Base-by-base conservation (phyloP, 2,888 invertebrate genomes). In the Liopterus haemorrhoidalis region DNA sequence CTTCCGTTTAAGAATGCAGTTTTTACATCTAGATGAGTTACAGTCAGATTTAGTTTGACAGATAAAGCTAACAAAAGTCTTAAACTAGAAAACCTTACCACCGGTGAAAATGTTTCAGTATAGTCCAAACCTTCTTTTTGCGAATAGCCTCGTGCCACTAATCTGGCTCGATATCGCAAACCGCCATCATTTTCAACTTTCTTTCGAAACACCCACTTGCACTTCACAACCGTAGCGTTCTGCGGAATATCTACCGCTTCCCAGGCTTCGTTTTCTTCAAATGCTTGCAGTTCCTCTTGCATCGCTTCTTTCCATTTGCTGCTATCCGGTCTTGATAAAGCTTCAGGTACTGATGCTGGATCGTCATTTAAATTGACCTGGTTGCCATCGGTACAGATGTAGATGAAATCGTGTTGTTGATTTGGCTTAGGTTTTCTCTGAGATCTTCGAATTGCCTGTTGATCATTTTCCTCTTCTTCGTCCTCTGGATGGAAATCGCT, bases 121-220 rank as follows among this genome's bases (percentile, higher is more conserved):
- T 30, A 47, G 28, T 49, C 42, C 6, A 49, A 16, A 2, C 46
- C 39, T n/a, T 5, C 4, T 32, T 30, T 37, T 22, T 47, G 42
- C 3, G 38, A 25, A 37, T 42, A 47, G 8, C 49, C 46, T 19
- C 39, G 41, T 6, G 49, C 46, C 15, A 49, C 46, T 18, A 49
- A 19, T 19, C 49, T 25, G 5, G 49, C 46, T 21, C 39, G 20
- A 42, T 57, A 57, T 5, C 48, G 33, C 16, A 54, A 43, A 32
- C 53, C 41, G 32, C 42, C 43, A 12, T 56, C 54, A 42, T 41
- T 38, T 42, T 58, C 50, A 20, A 5, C n/a, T 44, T 61, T 61
- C 15, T 15, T 50, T 41, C 58, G 57, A 35, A 53, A 59, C 8
- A 60, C 57, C 59, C 58, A 62, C 33, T 59, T 61, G 35, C 56